These are phyloP conservation scores for Drosophila borborema DNA, from an alignment of 2,888 invertebrate genomes.

Conservation along the genomic window DNA sequence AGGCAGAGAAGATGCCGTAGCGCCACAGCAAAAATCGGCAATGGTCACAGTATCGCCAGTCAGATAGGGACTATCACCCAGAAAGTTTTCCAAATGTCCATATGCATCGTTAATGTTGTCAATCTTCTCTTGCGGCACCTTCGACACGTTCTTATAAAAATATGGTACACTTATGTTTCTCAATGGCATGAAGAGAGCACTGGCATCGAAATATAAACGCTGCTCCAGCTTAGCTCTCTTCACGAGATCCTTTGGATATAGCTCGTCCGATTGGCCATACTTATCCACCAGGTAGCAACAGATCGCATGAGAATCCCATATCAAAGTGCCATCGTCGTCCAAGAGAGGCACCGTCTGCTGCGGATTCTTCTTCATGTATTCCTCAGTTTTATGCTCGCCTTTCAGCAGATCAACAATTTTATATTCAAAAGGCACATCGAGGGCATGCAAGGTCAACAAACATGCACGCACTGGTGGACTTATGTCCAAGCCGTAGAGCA, in stretches of 20 bases:
- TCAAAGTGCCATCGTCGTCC: constrained; percentile 72
- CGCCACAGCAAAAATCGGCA: constrained; percentile 60
- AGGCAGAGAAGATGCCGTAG: constrained; percentile 48
- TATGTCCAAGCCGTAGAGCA: constrained; percentile 69
- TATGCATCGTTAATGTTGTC: constrained; percentile 46
- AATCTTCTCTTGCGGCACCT: constrained; percentile 57
- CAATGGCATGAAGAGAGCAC: constrained; percentile 70
- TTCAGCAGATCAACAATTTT: constrained; percentile 51
- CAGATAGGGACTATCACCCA: constrained; percentile 49
- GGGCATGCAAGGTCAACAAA: constrained; percentile 87
- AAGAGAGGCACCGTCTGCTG: constrained; percentile 85
- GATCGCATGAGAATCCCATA: constrained; percentile 86
- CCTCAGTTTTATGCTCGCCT: constrained; percentile 65
- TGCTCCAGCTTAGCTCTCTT: constrained; percentile 85
- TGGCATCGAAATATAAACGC: constrained; percentile 86
- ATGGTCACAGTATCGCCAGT: constrained; percentile 53
- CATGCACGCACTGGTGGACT: constrained; percentile 89
- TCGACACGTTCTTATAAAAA: constrained; percentile 27
- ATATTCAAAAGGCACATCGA: constrained; percentile 86
- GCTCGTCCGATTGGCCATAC: constrained; percentile 86
- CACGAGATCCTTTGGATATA: constrained; percentile 87
- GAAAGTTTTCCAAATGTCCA: constrained; percentile 47
- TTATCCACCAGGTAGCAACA: constrained; percentile 86
- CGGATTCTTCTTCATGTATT: constrained; percentile 86
- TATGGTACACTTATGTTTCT: constrained; percentile 43